Evolutionary conservation across 2,797 vertebrate genomes (phyloP), one percentile per base, ranked within the genome.

Genomic region (Cyclopterus lumpus): DNA sequence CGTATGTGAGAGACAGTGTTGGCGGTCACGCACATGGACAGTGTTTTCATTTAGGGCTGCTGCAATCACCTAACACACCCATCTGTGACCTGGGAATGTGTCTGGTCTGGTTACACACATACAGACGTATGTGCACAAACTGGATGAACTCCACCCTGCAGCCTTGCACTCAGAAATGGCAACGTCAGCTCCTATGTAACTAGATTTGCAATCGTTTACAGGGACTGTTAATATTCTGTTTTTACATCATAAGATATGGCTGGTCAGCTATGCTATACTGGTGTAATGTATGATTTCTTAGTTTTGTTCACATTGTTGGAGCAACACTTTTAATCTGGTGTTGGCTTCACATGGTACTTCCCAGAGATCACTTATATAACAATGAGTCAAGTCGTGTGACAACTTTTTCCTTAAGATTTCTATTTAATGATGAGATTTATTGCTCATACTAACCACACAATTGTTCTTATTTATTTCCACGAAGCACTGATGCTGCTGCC

Each of bases 41-140:
- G 66, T 86, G 82, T 91, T 90, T 91, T 91, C 71, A 84, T 89
- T 89, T 73, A 79, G 85, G 71, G 78, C 82, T 7, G 67, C 75
- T 81, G 68, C 71, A 63, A 75, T 85, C 85, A 84, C 54, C 65
- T 73, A 77, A 88, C 83, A 85, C 81, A 63, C 85, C 79, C 84
- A 84, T 76, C 30, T 80, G 78, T 80, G 81, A 88, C 84, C 79
- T 73, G 82, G 79, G 82, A 89, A 81, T 85, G 73, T 85, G 86
- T 89, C 75, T 86, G 81, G 71, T 81, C 66, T 69, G 68, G 72
- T 83, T 66, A 28, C 70, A 42, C 74, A 67, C 51, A 65, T 60
- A 40, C 46, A 77, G 46, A 64, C 48, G 8, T 59, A 26, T 44
- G 53, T 26, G 26, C 65, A 55, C 67, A 53, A 28, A 44, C 36